phyloP scores from a whole-genome alignment of 2,113 vertebrate genomes.

The Isurus oxyrinchus region DNA sequence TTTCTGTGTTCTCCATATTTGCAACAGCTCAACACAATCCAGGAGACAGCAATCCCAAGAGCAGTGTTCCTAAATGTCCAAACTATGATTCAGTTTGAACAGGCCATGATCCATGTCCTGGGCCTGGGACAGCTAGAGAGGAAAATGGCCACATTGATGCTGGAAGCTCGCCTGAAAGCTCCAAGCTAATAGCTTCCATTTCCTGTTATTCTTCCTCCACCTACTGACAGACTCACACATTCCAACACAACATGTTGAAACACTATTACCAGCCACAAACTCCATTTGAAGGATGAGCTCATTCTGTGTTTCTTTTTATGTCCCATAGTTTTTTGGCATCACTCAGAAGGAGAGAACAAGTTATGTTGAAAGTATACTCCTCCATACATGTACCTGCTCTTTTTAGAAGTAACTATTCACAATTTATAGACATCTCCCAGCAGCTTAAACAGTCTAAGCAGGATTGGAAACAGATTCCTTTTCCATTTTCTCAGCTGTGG shows the following conservation, averaged over 20 bases:
- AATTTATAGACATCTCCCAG: not conserved
- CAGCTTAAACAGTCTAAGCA: not conserved
- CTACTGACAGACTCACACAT: not conserved
- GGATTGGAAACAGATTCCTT: not conserved
- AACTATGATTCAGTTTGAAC: not conserved
- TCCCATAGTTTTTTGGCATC: not conserved
- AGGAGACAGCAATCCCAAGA: not conserved
- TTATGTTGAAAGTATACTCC: not conserved
- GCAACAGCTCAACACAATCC: not conserved
- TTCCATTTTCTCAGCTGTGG: not conserved
- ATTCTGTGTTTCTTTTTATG: no score
- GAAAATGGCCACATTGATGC: not conserved
- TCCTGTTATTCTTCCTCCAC: not conserved
- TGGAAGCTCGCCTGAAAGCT: not conserved
- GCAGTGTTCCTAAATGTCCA: not conserved
- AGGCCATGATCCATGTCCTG: not conserved
- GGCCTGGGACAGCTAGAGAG: not conserved
- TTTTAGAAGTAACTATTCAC: not conserved
- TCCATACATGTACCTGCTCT: not conserved
- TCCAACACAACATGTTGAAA: not conserved
- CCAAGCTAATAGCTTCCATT: not conserved
- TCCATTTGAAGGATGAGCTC: not conserved
- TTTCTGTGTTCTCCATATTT: not conserved
- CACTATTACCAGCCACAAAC: not conserved
- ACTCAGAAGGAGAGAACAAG: not conserved